Evolutionary conservation across 2,797 vertebrate genomes (phyloP).

Genomic region (Coluber constrictor): DNA sequence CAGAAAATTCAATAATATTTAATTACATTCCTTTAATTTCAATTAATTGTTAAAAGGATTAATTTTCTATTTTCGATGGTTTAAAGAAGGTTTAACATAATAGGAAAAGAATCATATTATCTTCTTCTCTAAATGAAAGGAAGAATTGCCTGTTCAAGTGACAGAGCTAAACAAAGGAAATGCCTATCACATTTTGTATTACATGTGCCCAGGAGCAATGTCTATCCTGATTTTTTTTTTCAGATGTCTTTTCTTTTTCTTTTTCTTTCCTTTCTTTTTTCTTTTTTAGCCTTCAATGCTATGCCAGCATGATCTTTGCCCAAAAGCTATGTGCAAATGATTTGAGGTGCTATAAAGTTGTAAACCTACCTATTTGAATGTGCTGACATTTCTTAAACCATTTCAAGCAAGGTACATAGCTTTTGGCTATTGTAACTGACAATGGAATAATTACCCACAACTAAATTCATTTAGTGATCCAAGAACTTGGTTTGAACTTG

Average conservation of each 20-base stretch:
- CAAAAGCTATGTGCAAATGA: not conserved
- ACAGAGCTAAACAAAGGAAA: not conserved
- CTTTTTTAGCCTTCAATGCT: not conserved
- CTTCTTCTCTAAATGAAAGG: not conserved
- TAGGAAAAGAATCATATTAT: not conserved
- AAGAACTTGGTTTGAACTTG: not conserved
- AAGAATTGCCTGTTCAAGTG: not conserved
- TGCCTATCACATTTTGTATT: not conserved
- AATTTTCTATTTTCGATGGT: not conserved
- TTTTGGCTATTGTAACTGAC: not conserved
- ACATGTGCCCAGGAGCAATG: not conserved
- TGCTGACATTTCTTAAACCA: not conserved
- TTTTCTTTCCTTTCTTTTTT: not conserved
- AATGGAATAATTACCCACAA: not conserved
- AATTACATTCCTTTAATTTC: not conserved
- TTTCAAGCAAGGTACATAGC: not conserved
- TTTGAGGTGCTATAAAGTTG: not conserved
- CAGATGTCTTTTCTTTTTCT: not conserved
- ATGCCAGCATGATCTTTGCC: not conserved
- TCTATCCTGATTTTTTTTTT: not conserved
- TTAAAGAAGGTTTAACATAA: not conserved
- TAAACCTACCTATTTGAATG: not conserved
- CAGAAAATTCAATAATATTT: not conserved
- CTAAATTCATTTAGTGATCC: not conserved
- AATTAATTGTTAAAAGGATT: not conserved